Evolutionary conservation across 2,888 invertebrate species (phyloP).

Genomic region (Tachina grossa): DNA sequence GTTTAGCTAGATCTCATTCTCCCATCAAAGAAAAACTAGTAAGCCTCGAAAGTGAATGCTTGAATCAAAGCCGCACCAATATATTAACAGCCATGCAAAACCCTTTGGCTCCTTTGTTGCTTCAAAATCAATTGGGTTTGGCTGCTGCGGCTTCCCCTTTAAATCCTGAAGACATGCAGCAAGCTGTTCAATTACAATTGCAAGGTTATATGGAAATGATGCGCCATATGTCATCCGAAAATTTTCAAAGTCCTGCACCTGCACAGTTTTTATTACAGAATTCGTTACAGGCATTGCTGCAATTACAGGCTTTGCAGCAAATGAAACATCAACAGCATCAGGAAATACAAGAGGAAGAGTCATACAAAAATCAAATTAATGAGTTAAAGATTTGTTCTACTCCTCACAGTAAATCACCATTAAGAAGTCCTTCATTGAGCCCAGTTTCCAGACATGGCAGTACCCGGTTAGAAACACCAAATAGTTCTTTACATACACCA

Average conservation of each 20-base stretch:
- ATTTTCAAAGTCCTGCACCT: slow-evolving; percentile 78
- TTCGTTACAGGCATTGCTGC: slow-evolving; percentile 90
- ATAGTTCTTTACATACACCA: slow-evolving; percentile 32
- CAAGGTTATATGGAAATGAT: slow-evolving; percentile 82
- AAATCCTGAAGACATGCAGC: slow-evolving; percentile 79
- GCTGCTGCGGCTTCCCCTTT: slow-evolving; percentile 75
- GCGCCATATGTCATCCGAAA: slow-evolving; percentile 79
- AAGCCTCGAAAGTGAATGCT: slow-evolving; percentile 36
- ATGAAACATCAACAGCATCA: slow-evolving; percentile 84
- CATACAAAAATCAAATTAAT: slow-evolving; percentile 68
- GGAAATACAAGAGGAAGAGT: slow-evolving; percentile 63
- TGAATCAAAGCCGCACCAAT: slow-evolving; percentile 65
- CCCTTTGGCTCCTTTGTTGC: slow-evolving; percentile 77
- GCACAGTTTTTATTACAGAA: slow-evolving; percentile 91
- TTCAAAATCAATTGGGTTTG: slow-evolving; percentile 79
- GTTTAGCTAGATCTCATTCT: slow-evolving; percentile 66
- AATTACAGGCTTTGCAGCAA: slow-evolving; percentile 91
- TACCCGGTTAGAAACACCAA: slow-evolving; percentile 80
- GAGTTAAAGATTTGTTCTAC: slow-evolving; percentile 83
- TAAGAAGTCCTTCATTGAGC: slow-evolving; percentile 82
- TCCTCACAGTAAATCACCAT: slow-evolving; percentile 80
- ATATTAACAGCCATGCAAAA: slow-evolving; percentile 76
- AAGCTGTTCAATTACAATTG: slow-evolving; percentile 81
- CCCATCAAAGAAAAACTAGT: slow-evolving; percentile 28
- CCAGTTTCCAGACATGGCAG: slow-evolving; percentile 77